Evolutionary conservation across 2,888 invertebrate species (phyloP), one percentile per base, ranked within the genome.

Genomic region (Nomada hirtipes): DNA sequence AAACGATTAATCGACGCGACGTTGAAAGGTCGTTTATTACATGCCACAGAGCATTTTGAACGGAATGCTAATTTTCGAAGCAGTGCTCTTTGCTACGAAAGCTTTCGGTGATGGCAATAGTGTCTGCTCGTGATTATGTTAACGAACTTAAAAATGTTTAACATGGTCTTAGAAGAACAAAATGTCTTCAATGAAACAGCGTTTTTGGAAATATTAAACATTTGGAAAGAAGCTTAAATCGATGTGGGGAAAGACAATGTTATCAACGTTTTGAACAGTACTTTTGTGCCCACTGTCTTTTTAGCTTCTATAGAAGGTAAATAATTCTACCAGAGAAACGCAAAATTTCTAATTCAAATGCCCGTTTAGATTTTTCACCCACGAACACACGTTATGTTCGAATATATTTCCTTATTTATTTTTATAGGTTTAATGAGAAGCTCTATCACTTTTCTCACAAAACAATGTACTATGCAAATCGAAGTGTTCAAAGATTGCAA

Each of bases 61-160:
- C 57, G 23, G 69, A 78, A 78, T 61, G 53, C 50, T 77, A 61
- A 78, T 55, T 36, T 20, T 26, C 18, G 61, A 71, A 71, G 78
- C 71, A 61, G n/a, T 11, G n/a, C 50, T 42, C 13, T 15, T 42
- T 13, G 50, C 65, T 70, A 65, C 67, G 53, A 77, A 61, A 52
- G 61, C 61, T 42, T 67, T 50, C n/a, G 29, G 55, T 18, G 15
- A n/a, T 13, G 18, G 55, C 23, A 13, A 42, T 18, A 20, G 47
- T 2, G 18, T 60, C 42, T 15, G 9, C 36, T 44, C 4, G 29
- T 26, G 13, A 52, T 15, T 50, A 11, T 4, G 47, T 26, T 7
- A 0, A 36, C 29, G 60, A 71, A 71, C 36, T 71, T 61, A 61
- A 18, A 7, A 55, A 20, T 53, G 15, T 23, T 55, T 3, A 7